Conservation (phyloP, 2,888 invertebrate species). For the Venustoraphidia nigricollis region DNA sequence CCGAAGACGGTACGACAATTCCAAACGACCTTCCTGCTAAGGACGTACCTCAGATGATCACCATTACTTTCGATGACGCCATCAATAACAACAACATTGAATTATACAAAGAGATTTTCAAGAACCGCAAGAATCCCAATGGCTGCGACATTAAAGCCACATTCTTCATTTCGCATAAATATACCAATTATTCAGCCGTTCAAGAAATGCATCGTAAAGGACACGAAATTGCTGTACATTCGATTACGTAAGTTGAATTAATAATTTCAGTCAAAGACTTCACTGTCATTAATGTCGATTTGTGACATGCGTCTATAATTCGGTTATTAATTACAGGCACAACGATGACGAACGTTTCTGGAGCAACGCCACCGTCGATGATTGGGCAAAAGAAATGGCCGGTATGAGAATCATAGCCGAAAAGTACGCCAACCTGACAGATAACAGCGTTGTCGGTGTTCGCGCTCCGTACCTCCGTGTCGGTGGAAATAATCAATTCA, state of each 20-base stretch:
- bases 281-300: not conserved
- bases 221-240: conserved; percentile 87
- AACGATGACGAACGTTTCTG: conserved; percentile 85
- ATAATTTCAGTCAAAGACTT: not conserved
- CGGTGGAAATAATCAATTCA: conserved; percentile 91
- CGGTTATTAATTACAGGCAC: conserved; percentile 40
- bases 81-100: conserved; percentile 93
- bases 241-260: conserved; percentile 71
- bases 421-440: conserved; percentile 77
- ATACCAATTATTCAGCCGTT: conserved; percentile 85
- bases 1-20: conserved; percentile 76
- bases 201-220: conserved; percentile 83
- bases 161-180: conserved; percentile 85
- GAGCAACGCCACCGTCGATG: conserved; percentile 83
- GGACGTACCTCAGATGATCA: conserved; percentile 89
- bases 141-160: conserved; percentile 87
- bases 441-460: conserved; percentile 82
- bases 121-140: conserved; percentile 80
- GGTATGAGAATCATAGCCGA: conserved; percentile 84
- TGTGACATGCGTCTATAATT: not conserved
- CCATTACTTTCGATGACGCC: conserved; percentile 87
- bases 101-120: conserved; percentile 82
- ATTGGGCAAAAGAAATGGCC: conserved; percentile 92
- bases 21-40: conserved; percentile 70
- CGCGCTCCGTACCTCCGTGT: conserved; percentile 81